Conservation (phyloP, 2,113 vertebrate species). For the Xiphias gladius region DNA sequence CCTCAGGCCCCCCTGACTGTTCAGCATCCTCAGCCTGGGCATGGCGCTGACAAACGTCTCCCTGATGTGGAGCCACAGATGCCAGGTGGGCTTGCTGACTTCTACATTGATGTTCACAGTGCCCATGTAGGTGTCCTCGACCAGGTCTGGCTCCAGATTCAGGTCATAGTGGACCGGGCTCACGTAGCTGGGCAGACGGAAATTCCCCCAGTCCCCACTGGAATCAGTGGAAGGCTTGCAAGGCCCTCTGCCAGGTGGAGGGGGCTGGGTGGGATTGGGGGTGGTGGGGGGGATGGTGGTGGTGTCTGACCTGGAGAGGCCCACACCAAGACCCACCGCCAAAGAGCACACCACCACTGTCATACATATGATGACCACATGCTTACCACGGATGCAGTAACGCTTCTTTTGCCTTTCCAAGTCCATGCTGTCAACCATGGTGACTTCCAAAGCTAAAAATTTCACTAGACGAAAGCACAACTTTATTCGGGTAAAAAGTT, state of each 20-base stretch:
- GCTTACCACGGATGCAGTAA: constrained; percentile 89
- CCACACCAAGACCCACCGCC: constrained; percentile 91
- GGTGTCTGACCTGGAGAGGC: constrained; percentile 81
- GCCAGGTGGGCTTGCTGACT: constrained; percentile 74
- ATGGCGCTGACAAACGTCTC: constrained; percentile 86
- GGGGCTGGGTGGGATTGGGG: constrained; percentile 31
- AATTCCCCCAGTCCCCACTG: constrained; percentile 87
- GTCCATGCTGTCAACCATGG: constrained; percentile 86
- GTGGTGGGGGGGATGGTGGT: constrained; percentile 21
- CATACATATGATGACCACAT: constrained; percentile 87
- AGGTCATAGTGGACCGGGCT: constrained; percentile 91
- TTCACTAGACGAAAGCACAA: neutral
- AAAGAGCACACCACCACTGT: constrained; percentile 85
- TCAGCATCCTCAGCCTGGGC: constrained; percentile 79
- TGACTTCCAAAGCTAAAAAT: neutral
- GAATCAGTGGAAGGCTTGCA: constrained; percentile 84
- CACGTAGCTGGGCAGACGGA: constrained; percentile 89
- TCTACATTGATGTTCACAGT: constrained; percentile 85
- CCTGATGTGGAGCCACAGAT: constrained; percentile 94
- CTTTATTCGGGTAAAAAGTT: constrained; percentile 3
- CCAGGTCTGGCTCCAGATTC: constrained; percentile 88
- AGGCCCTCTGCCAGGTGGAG: constrained; percentile 53
- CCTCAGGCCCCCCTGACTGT: neutral
- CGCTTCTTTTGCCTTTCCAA: constrained; percentile 82
- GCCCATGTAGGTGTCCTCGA: constrained; percentile 88